Conservation (phyloP, 2,113 vertebrate species). For the Furnarius figulus region DNA sequence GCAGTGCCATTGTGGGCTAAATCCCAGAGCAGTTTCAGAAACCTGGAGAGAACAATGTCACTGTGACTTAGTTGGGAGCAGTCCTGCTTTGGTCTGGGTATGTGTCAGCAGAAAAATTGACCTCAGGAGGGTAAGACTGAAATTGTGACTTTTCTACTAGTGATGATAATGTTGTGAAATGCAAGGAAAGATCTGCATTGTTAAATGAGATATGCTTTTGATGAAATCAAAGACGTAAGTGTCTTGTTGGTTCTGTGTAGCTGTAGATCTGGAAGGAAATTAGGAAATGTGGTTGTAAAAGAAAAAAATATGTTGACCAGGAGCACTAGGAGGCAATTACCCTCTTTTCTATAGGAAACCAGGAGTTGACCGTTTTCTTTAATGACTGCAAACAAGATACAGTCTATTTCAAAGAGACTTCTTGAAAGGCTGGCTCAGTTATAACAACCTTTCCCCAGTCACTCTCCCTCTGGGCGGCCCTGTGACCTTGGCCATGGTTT, state of each 20-base stretch:
- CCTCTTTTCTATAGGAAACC: not conserved
- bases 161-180: not conserved
- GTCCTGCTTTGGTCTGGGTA: not conserved
- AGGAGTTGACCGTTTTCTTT: not conserved
- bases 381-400: not conserved
- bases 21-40: conserved; percentile 15
- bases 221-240: not conserved
- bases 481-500: not conserved
- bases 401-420: not conserved
- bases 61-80: conserved; percentile 32
- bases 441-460: not conserved
- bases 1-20: not conserved
- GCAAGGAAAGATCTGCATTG: not conserved
- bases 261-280: conserved; percentile 18
- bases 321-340: not conserved
- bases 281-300: conserved; percentile 38
- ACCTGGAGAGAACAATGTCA: not conserved
- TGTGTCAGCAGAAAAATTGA: conserved; percentile 36
- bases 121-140: not conserved
- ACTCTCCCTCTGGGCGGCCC: not conserved
- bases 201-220: not conserved
- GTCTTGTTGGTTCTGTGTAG: not conserved
- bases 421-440: not conserved
- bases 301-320: not conserved
- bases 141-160: conserved; percentile 18